Evolutionary conservation across 2,888 invertebrate species (phyloP).

Genomic region (Lingula anatina): DNA sequence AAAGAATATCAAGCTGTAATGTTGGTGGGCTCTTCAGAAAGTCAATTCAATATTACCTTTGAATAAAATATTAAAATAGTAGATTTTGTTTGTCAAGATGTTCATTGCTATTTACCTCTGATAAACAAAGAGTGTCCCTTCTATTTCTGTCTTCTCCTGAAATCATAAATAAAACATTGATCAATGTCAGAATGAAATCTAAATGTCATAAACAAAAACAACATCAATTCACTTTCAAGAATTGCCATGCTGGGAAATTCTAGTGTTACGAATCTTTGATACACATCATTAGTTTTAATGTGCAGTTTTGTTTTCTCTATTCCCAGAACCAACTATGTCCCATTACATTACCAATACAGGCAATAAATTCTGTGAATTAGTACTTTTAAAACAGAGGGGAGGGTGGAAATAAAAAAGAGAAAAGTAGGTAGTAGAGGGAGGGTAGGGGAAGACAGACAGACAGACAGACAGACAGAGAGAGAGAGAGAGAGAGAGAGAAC

Average conservation of each 20-base stretch:
- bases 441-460: neutral
- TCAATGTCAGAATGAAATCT: neutral
- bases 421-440: neutral
- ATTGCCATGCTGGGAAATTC: too few relatives aligned
- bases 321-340: too few relatives aligned
- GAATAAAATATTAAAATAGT: too few relatives aligned
- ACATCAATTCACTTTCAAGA: too few relatives aligned
- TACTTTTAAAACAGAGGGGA: neutral
- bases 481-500: neutral
- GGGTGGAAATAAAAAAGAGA: neutral
- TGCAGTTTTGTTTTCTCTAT: too few relatives aligned
- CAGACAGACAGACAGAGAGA: neutral
- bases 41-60: too few relatives aligned
- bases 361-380: neutral
- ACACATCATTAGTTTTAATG: too few relatives aligned
- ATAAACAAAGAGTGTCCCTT: constrained; percentile 90
- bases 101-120: constrained; percentile 69
- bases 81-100: too few relatives aligned
- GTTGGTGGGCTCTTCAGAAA: too few relatives aligned
- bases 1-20: too few relatives aligned
- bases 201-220: constrained; percentile 1
- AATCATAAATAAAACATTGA: constrained; percentile 18
- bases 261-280: too few relatives aligned
- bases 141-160: constrained; percentile 72
- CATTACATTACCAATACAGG: too few relatives aligned